Base-by-base conservation (phyloP, 1,140 invertebrate genomes). In the Cardiocondyla obscurior region DNA sequence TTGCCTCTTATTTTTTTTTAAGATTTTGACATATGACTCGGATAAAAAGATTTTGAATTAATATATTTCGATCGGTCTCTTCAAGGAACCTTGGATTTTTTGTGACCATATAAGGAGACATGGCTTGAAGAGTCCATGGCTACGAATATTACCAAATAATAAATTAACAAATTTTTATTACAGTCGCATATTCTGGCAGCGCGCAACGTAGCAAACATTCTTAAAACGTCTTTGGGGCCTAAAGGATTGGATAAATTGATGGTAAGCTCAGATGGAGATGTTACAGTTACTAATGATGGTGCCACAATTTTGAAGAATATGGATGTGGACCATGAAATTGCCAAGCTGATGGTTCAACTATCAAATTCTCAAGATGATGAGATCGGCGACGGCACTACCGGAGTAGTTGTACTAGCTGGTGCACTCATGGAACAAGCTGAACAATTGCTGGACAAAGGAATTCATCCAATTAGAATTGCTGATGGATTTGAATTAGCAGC, bases 281-380 rank as follows among this genome's bases (percentile, higher is more conserved):
- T 99, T 0, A 99, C 98, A 0, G 97, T 99, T 7, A 99, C 99
- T 28, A 99, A 99, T 93, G 99, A 99, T 95, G 99, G 99, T 28
- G 99, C 99, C n/a, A 99, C 99, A 0, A 99, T 99, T 88, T 95
- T 99, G 72, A 98, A 99, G 93, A 96, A 98, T 92, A 99, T 99
- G 99, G 99, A 99, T 94, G 98, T 99, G 14, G 98, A 99, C 22
- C 99, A 99, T 94, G 97, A 99, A 95, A 98, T 99, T 90, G 99
- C 98, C 33, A 99, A 99, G 92, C 94, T 99, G 4, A 97, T 99
- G 96, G 99, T 99, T 16, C 98, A 99, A 91, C 94, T 99, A 55
- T 99, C 98, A 14, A 98, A 99, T 93, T 99, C 99, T 77, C 99
- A 99, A 93, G 99, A 99, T 94, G 98, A 99, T 95, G 99, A 99